phyloP scores from a whole-genome alignment of 1,140 invertebrate species.

The Drosophila pectinifera region DNA sequence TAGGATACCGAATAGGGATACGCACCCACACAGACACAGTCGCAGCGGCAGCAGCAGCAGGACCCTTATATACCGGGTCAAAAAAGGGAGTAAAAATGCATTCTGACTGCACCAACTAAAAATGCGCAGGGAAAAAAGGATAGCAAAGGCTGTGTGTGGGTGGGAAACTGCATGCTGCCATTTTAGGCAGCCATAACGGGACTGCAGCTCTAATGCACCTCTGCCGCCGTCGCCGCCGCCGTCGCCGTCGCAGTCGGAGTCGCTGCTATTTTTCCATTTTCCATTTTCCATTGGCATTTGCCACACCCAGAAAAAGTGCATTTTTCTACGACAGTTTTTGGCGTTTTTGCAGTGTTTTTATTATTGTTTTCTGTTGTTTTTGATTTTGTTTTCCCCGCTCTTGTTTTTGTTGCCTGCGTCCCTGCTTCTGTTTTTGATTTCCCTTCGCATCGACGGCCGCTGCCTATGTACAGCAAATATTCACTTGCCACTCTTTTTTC shows the following conservation, averaged over 20 bases:
- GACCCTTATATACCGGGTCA: slow-evolving; percentile 43
- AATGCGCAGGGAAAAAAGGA: slow-evolving; percentile 58
- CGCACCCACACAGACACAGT: slow-evolving; percentile 32
- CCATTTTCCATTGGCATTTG: slow-evolving; percentile 29
- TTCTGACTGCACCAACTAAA: slow-evolving; percentile 78
- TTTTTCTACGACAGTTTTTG: slow-evolving; percentile 78
- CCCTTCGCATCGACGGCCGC: slow-evolving; percentile 31
- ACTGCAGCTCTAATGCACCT: slow-evolving; percentile 75
- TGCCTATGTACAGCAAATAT: slow-evolving; percentile 79
- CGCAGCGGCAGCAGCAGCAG: slow-evolving; percentile 11
- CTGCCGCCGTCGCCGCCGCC: slow-evolving; percentile 32
- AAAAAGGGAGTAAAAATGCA: slow-evolving; percentile 73
- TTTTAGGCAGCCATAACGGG: slow-evolving; percentile 63
- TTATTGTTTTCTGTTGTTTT: slow-evolving; percentile 38
- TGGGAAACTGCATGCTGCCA: slow-evolving; percentile 56
- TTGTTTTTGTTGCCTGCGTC: slow-evolving; percentile 37
- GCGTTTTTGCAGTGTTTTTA: slow-evolving; percentile 58
- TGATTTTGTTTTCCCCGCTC: slow-evolving; percentile 19
- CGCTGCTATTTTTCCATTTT: slow-evolving; percentile 39
- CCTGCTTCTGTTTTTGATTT: slow-evolving; percentile 56
- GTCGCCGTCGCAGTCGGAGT: slow-evolving; percentile 8
- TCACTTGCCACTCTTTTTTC: slow-evolving; percentile 71
- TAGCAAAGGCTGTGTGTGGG: slow-evolving; percentile 14
- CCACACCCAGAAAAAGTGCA: slow-evolving; percentile 83
- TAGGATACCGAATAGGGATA: slow-evolving; percentile 84